Conservation (phyloP, 1,140 invertebrate species). For the Samia ricini region DNA sequence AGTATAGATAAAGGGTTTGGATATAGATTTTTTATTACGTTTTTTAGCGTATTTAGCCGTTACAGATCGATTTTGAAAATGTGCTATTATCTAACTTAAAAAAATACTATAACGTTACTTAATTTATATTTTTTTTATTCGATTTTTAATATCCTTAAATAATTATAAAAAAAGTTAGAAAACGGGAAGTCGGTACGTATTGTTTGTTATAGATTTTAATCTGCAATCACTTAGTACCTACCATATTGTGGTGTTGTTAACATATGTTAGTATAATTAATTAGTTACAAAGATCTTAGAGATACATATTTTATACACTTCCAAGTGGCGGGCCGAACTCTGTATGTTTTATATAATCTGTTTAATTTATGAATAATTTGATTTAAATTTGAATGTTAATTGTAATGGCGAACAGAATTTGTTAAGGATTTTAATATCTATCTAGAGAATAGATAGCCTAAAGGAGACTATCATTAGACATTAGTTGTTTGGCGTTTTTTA, state of each 20-base stretch:
- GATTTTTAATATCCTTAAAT: constrained; percentile 26
- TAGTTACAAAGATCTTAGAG: not conserved
- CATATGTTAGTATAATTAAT: not conserved
- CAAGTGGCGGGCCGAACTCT: not conserved
- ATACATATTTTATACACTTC: not conserved
- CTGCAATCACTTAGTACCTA: not conserved
- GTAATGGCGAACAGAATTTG: no score
- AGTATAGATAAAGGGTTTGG: constrained; percentile 75
- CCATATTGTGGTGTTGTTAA: not conserved
- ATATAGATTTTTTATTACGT: constrained; percentile 53
- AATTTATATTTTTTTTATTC: constrained; percentile 32
- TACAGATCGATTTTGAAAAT: constrained; percentile 64
- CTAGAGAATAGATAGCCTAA: no score
- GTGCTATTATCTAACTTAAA: constrained; percentile 55
- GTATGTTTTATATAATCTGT: not conserved
- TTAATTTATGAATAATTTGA: not conserved
- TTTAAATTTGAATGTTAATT: no score
- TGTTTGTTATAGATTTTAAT: constrained; percentile 6
- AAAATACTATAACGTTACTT: constrained; percentile 32
- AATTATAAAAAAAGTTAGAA: no score
- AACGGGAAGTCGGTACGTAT: not conserved
- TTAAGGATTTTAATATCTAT: no score
- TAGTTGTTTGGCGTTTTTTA: no score
- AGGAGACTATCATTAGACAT: no score
- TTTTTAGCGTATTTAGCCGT: constrained; percentile 55